Percentiles rank a stretch among this genome's conserved stretches.
These are phyloP conservation scores for Ametastegia equiseti DNA, from an alignment of 2,888 invertebrate species.

Conservation along the genomic window DNA sequence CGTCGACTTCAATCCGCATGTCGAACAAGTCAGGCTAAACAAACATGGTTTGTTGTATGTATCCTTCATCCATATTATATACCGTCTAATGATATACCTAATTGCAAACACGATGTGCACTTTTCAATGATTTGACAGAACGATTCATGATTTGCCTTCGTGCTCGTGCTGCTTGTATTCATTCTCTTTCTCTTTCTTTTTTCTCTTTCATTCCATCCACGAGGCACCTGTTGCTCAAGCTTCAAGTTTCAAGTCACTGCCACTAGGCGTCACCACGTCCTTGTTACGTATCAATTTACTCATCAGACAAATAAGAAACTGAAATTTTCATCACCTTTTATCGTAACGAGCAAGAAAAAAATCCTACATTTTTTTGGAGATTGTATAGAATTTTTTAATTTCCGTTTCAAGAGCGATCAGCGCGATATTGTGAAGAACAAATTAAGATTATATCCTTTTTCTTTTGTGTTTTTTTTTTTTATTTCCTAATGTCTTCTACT, in stretches of 20 bases:
- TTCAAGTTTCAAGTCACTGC: conserved; percentile 54
- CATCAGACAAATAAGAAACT: not conserved
- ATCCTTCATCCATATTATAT: not conserved
- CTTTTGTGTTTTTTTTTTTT: not conserved
- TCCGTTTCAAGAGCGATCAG: not conserved
- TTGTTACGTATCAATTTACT: not conserved
- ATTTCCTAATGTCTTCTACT: not conserved
- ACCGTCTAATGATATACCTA: conserved; percentile 3
- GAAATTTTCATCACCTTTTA: too few relatives aligned
- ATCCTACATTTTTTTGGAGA: not conserved
- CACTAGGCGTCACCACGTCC: conserved; percentile 57
- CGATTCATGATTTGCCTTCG: conserved; percentile 6
- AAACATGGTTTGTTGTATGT: not conserved
- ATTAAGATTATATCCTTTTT: not conserved
- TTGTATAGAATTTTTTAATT: not conserved
- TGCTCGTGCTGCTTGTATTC: not conserved
- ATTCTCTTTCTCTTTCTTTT: not conserved
- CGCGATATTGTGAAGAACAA: not conserved
- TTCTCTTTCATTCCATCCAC: conserved; percentile 44
- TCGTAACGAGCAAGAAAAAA: too few relatives aligned
- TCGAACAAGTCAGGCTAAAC: not conserved
- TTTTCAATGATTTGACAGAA: conserved; percentile 34
- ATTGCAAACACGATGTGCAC: conserved; percentile 20
- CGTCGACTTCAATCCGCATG: not conserved
- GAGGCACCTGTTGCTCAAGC: conserved; percentile 62